A percentile compares a stretch with the other conserved stretches of the same genome.
Conservation (phyloP, 2,888 invertebrate genomes). For the Abrostola tripartita region DNA sequence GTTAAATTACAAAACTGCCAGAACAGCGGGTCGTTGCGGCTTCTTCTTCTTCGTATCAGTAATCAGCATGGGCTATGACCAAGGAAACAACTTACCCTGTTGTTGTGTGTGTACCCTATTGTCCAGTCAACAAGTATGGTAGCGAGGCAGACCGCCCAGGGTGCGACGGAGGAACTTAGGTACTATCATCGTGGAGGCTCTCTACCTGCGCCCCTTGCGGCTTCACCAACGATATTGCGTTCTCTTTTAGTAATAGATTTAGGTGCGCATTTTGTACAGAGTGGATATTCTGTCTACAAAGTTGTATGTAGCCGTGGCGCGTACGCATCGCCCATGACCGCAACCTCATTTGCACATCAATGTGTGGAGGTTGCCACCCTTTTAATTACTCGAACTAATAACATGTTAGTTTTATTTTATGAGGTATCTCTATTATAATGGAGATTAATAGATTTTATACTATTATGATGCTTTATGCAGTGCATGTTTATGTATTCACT, state of each 20-base stretch:
- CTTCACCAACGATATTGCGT: too few relatives aligned
- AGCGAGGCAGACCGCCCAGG: too few relatives aligned
- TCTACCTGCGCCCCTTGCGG: too few relatives aligned
- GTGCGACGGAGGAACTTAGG: background rate
- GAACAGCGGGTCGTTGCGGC: too few relatives aligned
- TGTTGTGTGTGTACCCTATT: too few relatives aligned
- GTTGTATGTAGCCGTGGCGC: constrained; percentile 13
- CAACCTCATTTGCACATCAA: constrained; percentile 54
- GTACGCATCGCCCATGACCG: constrained; percentile 46
- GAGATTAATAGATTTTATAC: background rate
- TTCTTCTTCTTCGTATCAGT: too few relatives aligned
- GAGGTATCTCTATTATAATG: constrained; percentile 6
- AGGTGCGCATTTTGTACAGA: background rate
- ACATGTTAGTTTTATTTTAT: constrained; percentile 21
- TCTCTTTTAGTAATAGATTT: background rate
- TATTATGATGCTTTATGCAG: background rate
- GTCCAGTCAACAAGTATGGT: too few relatives aligned
- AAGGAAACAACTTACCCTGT: too few relatives aligned
- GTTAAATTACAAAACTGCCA: too few relatives aligned
- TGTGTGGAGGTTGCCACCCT: constrained; percentile 28
- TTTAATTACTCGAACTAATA: constrained; percentile 41
- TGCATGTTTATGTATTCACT: too few relatives aligned
- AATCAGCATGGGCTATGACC: too few relatives aligned
- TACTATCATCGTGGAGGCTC: background rate
- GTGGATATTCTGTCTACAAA: constrained; percentile 10